These are phyloP conservation scores for Onthophagus sagittarius DNA, from an alignment of 2,888 invertebrate species.

Conservation along the genomic window DNA sequence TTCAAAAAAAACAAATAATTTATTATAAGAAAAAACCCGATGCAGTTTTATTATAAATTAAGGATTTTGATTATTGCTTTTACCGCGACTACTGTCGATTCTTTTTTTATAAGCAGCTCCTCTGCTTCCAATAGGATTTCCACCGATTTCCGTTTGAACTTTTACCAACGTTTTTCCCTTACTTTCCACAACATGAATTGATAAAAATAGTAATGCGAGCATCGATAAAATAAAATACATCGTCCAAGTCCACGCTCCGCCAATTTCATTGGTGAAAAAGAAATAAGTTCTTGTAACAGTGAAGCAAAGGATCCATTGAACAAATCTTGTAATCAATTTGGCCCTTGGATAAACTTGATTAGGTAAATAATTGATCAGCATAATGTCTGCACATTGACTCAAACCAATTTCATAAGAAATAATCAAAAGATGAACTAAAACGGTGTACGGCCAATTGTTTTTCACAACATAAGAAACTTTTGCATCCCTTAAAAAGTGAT, in stretches of 20 bases:
- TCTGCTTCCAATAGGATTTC: slow-evolving; percentile 39
- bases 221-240: slow-evolving; percentile 28
- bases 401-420: slow-evolving; percentile 35
- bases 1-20: not conserved
- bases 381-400: slow-evolving; percentile 29
- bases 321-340: slow-evolving; percentile 23
- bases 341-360: slow-evolving; percentile 34
- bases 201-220: slow-evolving; percentile 27
- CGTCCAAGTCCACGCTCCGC: slow-evolving; percentile 12
- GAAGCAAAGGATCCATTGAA: slow-evolving; percentile 33
- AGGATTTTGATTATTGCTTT: no score
- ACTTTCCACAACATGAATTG: slow-evolving; percentile 31
- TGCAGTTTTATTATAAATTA: no score
- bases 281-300: slow-evolving; percentile 25
- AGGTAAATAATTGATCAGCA: slow-evolving; percentile 36
- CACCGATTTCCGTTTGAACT: slow-evolving; percentile 38
- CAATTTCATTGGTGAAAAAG: slow-evolving; percentile 11
- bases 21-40: not conserved
- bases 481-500: slow-evolving; percentile 13
- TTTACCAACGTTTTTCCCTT: slow-evolving; percentile 35
- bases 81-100: not conserved
- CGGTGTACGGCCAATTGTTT: slow-evolving; percentile 27
- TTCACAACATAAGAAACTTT: not conserved
- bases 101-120: slow-evolving; percentile 22
- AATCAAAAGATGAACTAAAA: slow-evolving; percentile 27